These are phyloP conservation scores for Sebastes oblongus DNA, from an alignment of 2,797 vertebrate genomes.

Conservation along the genomic window DNA sequence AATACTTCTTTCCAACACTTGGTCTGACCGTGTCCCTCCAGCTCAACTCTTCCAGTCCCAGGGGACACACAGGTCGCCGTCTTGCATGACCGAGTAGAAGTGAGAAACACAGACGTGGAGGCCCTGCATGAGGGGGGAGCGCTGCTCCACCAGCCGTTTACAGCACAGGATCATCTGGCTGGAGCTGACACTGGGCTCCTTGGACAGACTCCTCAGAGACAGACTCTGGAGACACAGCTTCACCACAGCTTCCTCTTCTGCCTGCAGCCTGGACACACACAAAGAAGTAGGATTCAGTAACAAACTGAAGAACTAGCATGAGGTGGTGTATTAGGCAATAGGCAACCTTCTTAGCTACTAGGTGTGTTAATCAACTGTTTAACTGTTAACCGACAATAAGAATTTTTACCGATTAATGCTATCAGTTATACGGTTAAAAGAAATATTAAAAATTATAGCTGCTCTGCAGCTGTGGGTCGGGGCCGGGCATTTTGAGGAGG, in stretches of 20 bases:
- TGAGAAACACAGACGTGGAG: slow-evolving; percentile 90
- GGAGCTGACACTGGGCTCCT: slow-evolving; percentile 90
- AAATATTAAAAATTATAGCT: no score
- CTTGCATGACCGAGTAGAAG: slow-evolving; percentile 95
- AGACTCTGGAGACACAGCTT: slow-evolving; percentile 80
- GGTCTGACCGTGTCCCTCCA: neutral
- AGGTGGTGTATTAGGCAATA: neutral
- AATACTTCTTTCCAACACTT: neutral
- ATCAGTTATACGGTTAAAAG: no score
- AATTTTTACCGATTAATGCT: no score
- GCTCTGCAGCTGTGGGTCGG: no score
- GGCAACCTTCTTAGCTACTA: no score
- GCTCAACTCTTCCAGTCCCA: slow-evolving; percentile 94
- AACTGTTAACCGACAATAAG: no score
- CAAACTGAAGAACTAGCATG: neutral
- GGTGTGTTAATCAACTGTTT: no score
- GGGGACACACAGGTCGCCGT: slow-evolving; percentile 94
- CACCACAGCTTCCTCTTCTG: slow-evolving; percentile 83
- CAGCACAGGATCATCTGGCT: slow-evolving; percentile 93
- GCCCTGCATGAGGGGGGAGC: slow-evolving; percentile 82
- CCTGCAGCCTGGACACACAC: slow-evolving; percentile 82
- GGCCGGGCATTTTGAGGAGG: no score
- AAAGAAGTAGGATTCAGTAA: neutral
- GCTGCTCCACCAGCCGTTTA: slow-evolving; percentile 83
- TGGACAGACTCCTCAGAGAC: slow-evolving; percentile 87